A percentile compares a stretch with the other conserved stretches of the same genome.
Conservation (phyloP, 1,140 invertebrate species). For the Drosophila erecta region DNA sequence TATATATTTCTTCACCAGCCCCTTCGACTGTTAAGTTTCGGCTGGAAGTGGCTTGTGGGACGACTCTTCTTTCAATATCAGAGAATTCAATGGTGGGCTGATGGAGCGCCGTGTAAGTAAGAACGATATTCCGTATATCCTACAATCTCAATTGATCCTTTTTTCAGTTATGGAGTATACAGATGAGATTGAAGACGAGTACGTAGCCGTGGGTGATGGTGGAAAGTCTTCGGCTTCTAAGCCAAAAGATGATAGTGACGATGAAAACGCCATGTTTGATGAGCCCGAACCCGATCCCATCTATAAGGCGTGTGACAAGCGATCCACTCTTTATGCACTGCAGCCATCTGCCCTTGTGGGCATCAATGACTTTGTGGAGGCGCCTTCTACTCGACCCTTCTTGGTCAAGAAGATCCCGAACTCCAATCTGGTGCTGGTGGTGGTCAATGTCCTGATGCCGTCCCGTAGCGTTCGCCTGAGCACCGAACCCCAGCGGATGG, state of each 20-base stretch:
- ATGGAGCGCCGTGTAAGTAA: constrained; percentile 82
- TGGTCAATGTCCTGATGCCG: constrained; percentile 85
- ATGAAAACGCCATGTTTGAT: constrained; percentile 75
- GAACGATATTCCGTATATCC: too few relatives aligned
- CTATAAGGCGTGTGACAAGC: constrained; percentile 88
- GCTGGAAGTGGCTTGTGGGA: constrained; percentile 72
- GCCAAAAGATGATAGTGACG: constrained; percentile 78
- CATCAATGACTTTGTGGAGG: constrained; percentile 84
- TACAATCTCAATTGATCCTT: neutral
- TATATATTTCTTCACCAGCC: constrained; percentile 41
- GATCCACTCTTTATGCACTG: constrained; percentile 88
- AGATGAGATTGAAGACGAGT: constrained; percentile 75
- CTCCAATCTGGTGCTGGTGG: constrained; percentile 92
- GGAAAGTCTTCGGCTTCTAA: constrained; percentile 71
- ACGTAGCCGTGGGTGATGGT: constrained; percentile 71
- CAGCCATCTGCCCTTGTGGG: constrained; percentile 87
- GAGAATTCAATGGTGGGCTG: constrained; percentile 75
- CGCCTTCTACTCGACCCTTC: constrained; percentile 86
- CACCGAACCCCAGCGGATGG: constrained; percentile 81
- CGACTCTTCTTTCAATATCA: constrained; percentile 73
- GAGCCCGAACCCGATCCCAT: constrained; percentile 79
- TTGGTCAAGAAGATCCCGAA: constrained; percentile 89
- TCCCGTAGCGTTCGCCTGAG: constrained; percentile 72
- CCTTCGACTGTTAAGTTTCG: constrained; percentile 57
- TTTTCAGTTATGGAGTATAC: constrained; percentile 72